Percentiles rank a stretch among this genome's conserved stretches.
These are phyloP conservation scores for Halichondria panicea DNA, from an alignment of 37 sponge, comb jelly and placozoan species.

Conservation along the genomic window DNA sequence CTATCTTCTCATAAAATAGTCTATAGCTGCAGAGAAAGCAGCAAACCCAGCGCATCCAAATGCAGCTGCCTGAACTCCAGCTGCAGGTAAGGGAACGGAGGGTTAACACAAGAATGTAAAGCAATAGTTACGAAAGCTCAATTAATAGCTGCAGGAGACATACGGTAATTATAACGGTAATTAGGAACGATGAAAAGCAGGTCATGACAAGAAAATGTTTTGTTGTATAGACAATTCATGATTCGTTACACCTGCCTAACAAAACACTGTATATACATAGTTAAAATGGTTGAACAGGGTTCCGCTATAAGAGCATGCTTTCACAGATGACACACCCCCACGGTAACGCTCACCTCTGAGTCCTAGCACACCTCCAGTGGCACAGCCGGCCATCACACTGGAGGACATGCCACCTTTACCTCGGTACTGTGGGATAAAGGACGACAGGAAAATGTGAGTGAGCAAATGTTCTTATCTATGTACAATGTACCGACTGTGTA, in stretches of 20 bases:
- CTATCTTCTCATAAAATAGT: slow-evolving; percentile 76
- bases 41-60: slow-evolving; percentile 94
- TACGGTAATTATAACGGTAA: neutral
- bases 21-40: slow-evolving; percentile 98
- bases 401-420: slow-evolving; percentile 79
- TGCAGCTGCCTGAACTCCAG: slow-evolving; percentile 92
- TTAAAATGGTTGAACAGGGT: no score
- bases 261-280: neutral
- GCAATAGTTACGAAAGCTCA: no score
- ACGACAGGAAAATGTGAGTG: neutral
- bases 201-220: neutral
- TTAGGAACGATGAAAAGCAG: neutral
- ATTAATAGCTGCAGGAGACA: no score
- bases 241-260: neutral
- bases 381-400: slow-evolving; percentile 84
- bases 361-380: slow-evolving; percentile 94
- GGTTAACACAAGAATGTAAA: no score
- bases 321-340: no score
- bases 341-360: slow-evolving; percentile 88
- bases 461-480: neutral
- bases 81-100: slow-evolving; percentile 37
- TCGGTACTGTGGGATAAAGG: slow-evolving; percentile 54
- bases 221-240: neutral
- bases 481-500: neutral
- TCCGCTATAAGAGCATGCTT: no score